Conservation (phyloP, 2,113 vertebrate genomes). For the Dicentrarchus labrax region DNA sequence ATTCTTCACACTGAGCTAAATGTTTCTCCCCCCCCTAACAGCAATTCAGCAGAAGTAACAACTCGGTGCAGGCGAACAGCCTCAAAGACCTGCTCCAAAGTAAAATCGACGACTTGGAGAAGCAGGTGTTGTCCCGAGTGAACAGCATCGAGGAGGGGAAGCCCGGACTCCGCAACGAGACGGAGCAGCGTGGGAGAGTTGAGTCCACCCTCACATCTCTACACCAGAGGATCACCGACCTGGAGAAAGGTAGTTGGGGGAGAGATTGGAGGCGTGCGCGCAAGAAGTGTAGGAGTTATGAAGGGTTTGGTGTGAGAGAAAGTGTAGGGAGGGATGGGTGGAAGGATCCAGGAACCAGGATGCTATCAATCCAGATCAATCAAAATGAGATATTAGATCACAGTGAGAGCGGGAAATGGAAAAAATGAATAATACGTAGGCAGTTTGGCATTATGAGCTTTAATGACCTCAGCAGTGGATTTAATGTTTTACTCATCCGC, state of each 20-base stretch:
- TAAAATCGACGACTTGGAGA: conserved; percentile 97
- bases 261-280: background rate
- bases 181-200: conserved; percentile 93
- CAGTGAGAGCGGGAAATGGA: background rate
- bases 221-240: conserved; percentile 96
- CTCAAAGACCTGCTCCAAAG: conserved; percentile 96
- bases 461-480: conserved; percentile 28
- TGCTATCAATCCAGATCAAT: background rate
- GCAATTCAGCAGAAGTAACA: conserved; percentile 96
- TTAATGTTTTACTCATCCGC: conserved; percentile 45
- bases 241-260: conserved; percentile 91
- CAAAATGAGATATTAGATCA: background rate
- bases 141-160: conserved; percentile 96
- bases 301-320: too few relatives aligned
- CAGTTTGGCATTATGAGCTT: conserved; percentile 40
- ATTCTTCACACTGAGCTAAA: background rate
- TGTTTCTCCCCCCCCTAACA: conserved; percentile 56
- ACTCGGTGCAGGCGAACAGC: conserved; percentile 92
- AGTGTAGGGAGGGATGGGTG: background rate
- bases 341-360: background rate
- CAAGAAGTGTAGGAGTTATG: background rate
- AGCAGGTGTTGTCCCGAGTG: conserved; percentile 95
- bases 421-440: conserved; percentile 52
- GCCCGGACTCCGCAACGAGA: conserved; percentile 90
- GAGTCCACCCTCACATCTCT: conserved; percentile 95